A percentile compares a stretch with the other conserved stretches of the same genome.
Conservation (phyloP, 2,797 vertebrate genomes). For the Macroramphosus scolopax region DNA sequence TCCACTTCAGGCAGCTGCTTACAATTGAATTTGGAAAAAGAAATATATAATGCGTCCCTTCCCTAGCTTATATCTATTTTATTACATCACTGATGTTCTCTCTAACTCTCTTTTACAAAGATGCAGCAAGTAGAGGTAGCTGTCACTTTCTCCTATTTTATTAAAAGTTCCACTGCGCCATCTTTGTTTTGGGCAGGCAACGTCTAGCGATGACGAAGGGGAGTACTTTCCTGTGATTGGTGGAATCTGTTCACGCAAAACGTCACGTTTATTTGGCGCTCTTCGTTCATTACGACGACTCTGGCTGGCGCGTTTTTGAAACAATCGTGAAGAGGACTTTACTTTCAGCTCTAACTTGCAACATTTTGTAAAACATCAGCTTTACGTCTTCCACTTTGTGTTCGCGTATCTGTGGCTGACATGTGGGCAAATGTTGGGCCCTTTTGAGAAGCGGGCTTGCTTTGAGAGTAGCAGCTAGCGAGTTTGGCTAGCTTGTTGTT, state of each 20-base stretch:
- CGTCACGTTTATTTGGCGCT: constrained; percentile 79
- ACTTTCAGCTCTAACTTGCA: not conserved
- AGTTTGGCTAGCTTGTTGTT: constrained; percentile 50
- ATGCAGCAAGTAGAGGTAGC: constrained; percentile 36
- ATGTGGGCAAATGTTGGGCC: constrained; percentile 4
- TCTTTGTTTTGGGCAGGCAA: constrained; percentile 43
- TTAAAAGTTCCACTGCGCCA: constrained; percentile 19
- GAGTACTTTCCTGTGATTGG: constrained; percentile 68
- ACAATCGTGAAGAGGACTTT: constrained; percentile 23
- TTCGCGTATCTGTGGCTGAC: not conserved
- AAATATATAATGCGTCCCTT: too few species aligned
- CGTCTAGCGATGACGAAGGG: not conserved
- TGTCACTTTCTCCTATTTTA: constrained; percentile 3
- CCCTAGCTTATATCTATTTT: too few species aligned
- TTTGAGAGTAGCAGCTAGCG: constrained; percentile 3
- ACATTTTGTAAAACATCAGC: not conserved
- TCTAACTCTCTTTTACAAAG: too few species aligned
- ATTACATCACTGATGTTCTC: too few species aligned
- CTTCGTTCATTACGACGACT: constrained; percentile 46
- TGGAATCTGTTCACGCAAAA: constrained; percentile 36
- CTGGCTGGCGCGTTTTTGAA: constrained; percentile 73
- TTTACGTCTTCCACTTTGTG: not conserved
- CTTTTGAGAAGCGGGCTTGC: constrained; percentile 9
- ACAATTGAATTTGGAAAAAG: too few species aligned
- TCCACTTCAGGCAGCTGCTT: too few species aligned